Percentiles rank a stretch among this genome's conserved stretches.
Conservation (phyloP, 2,888 invertebrate species). For the Agonopterix arenella region DNA sequence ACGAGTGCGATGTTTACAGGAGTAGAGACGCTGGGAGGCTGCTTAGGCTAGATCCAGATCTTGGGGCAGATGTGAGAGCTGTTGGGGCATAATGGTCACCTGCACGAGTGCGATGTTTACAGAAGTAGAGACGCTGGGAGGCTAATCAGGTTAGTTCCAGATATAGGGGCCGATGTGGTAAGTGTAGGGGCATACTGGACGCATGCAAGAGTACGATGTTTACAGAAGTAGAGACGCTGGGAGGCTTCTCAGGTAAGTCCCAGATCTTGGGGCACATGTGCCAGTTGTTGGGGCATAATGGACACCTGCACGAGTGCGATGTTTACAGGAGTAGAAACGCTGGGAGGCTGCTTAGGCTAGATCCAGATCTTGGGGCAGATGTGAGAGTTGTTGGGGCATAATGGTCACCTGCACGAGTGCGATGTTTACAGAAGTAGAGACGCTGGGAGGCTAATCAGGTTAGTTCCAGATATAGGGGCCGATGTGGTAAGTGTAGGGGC, state of each 20-base stretch:
- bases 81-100: slow-evolving; percentile 81
- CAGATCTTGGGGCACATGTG: slow-evolving; percentile 83
- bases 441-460: slow-evolving; percentile 87
- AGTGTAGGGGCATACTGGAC: slow-evolving; percentile 83
- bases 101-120: slow-evolving; percentile 89
- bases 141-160: slow-evolving; percentile 89
- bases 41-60: slow-evolving; percentile 72
- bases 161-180: slow-evolving; percentile 86
- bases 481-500: slow-evolving; percentile 84
- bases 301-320: slow-evolving; percentile 88
- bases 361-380: slow-evolving; percentile 78
- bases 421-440: slow-evolving; percentile 88
- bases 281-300: slow-evolving; percentile 80
- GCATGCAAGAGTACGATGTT: slow-evolving; percentile 88
- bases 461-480: slow-evolving; percentile 91
- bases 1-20: slow-evolving; percentile 89
- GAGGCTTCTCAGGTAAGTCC: slow-evolving; percentile 80
- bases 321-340: slow-evolving; percentile 88
- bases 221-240: slow-evolving; percentile 89
- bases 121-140: slow-evolving; percentile 87
- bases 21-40: slow-evolving; percentile 87
- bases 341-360: slow-evolving; percentile 83
- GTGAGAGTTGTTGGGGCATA: slow-evolving; percentile 82
- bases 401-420: slow-evolving; percentile 85
- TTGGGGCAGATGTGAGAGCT: slow-evolving; percentile 86